Percentiles rank a stretch among this genome's conserved stretches.
These are phyloP conservation scores for Drosophila gaucha DNA, from an alignment of 2,888 invertebrate species.

Conservation along the genomic window DNA sequence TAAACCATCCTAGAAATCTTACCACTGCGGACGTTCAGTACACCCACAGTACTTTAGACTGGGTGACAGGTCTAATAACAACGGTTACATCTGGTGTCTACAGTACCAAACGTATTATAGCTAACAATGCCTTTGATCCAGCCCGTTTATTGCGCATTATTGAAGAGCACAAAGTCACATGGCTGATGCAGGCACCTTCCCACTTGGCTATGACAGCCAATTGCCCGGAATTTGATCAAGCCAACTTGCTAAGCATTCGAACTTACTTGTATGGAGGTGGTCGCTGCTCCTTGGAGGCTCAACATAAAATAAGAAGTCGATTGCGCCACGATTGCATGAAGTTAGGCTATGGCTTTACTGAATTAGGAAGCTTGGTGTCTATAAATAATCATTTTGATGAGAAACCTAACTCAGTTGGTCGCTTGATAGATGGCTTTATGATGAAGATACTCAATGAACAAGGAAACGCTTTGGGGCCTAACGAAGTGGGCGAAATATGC, in stretches of 20 bases:
- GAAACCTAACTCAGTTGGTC: too few relatives aligned
- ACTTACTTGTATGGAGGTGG: slow-evolving; percentile 65
- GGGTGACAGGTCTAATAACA: slow-evolving; percentile 68
- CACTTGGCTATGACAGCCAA: slow-evolving; percentile 64
- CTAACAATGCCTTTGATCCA: slow-evolving; percentile 63
- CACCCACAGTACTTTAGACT: slow-evolving; percentile 70
- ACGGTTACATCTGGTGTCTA: slow-evolving; percentile 62
- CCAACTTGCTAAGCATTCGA: slow-evolving; percentile 61
- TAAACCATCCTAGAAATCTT: slow-evolving; percentile 23
- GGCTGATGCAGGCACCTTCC: slow-evolving; percentile 63
- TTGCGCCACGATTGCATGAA: slow-evolving; percentile 59
- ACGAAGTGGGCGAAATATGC: slow-evolving; percentile 76
- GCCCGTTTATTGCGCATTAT: slow-evolving; percentile 60
- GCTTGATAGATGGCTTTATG: slow-evolving; percentile 40
- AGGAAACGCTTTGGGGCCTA: slow-evolving; percentile 57
- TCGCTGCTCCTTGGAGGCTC: slow-evolving; percentile 56
- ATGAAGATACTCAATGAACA: slow-evolving; percentile 74
- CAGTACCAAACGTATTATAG: slow-evolving; percentile 72
- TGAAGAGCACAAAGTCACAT: slow-evolving; percentile 64
- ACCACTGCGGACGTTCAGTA: slow-evolving; percentile 69
- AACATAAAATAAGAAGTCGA: slow-evolving; percentile 58
- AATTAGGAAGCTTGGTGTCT: slow-evolving; percentile 62
- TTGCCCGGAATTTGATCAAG: slow-evolving; percentile 46
- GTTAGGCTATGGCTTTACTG: slow-evolving; percentile 72
- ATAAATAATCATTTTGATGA: slow-evolving; percentile 50